phyloP scores from a whole-genome alignment of 2,888 invertebrate species.

The Idaea biselata region DNA sequence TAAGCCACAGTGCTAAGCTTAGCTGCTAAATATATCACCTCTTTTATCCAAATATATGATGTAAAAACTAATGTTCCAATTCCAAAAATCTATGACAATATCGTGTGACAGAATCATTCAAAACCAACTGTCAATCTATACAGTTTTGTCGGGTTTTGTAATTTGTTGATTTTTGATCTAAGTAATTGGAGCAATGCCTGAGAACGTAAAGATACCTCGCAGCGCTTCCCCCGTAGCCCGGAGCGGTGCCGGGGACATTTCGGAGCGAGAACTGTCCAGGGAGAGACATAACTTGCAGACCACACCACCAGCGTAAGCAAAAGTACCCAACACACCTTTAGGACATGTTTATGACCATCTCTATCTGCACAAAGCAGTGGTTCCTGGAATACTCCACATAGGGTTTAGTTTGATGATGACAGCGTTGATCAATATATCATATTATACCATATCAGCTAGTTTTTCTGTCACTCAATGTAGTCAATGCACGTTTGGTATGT shows the following conservation, averaged over 20 bases:
- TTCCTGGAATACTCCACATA: too few relatives aligned
- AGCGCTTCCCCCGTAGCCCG: constrained; percentile 59
- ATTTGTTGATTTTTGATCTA: constrained; percentile 10
- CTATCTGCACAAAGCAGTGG: too few relatives aligned
- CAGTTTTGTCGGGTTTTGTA: constrained; percentile 7
- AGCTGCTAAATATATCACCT: too few relatives aligned
- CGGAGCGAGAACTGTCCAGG: constrained; percentile 61
- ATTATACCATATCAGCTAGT: too few relatives aligned
- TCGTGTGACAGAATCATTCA: constrained; percentile 14
- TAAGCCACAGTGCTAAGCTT: too few relatives aligned
- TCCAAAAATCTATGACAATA: constrained; percentile 16
- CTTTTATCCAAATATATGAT: too few relatives aligned
- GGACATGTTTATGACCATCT: too few relatives aligned
- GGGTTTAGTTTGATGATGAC: neutral
- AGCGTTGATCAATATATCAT: neutral
- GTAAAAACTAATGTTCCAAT: neutral
- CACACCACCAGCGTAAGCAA: constrained; percentile 61
- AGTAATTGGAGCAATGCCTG: constrained; percentile 47
- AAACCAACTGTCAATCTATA: constrained; percentile 3
- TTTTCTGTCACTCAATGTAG: too few relatives aligned
- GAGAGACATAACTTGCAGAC: constrained; percentile 58
- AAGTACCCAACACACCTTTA: constrained; percentile 3
- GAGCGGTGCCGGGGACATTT: constrained; percentile 68
- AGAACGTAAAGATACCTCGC: constrained; percentile 55
- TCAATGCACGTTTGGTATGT: too few relatives aligned